Base-by-base conservation (phyloP, 2,888 invertebrate species). In the Heliconius aoede region DNA sequence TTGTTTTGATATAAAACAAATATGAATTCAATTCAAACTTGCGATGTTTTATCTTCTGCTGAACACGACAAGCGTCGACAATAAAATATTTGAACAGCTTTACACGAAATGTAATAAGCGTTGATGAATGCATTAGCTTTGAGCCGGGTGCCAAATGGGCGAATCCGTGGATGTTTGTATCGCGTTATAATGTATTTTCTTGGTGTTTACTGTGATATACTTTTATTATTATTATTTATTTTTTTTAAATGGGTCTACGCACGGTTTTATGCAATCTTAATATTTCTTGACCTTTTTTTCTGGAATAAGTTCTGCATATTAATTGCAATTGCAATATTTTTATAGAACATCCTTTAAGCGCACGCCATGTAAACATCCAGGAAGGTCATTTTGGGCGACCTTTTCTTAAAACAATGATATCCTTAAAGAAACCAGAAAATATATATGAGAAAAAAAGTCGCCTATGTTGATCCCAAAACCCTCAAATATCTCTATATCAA, bases 71-170 rank as follows among this genome's bases (percentile, higher is more conserved):
- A 65, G 24, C 8, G 15, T 24, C 15, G n/a, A n/a, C 21, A n/a
- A 69, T 30, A 69, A 71, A 36, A 64, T 58, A 76, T 76, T 36
- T 26, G 24, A 40, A 65, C 15, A 36, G 15, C 65, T 65, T 15
- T 62, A 68, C 30, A 72, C 18, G 51, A 69, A 77, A 78, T 68
- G 68, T 78, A 76, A 76, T 73, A 76, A 61, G 36, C 51, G 73
- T 76, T 78, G 78, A 76, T 78, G 73, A 78, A 78, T 72, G 78
- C 40, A 64, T 76, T 76, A 64, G 62, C 65, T 64, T 60, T 78
- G 67, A n/a, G 71, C 30, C 69, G 69, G 61, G 72, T 76, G 79
- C 79, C 79, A 80, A 80, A 78, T 80, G 64, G 76, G 73, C 58
- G 69, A 69, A 74, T 76, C 73, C 51, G 78, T 40, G 78, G 79